Percentiles rank a stretch among this genome's conserved stretches.
These are phyloP conservation scores for Halocynthia aurantium DNA, from an alignment of 23 tunicate genomes.

Conservation along the genomic window DNA sequence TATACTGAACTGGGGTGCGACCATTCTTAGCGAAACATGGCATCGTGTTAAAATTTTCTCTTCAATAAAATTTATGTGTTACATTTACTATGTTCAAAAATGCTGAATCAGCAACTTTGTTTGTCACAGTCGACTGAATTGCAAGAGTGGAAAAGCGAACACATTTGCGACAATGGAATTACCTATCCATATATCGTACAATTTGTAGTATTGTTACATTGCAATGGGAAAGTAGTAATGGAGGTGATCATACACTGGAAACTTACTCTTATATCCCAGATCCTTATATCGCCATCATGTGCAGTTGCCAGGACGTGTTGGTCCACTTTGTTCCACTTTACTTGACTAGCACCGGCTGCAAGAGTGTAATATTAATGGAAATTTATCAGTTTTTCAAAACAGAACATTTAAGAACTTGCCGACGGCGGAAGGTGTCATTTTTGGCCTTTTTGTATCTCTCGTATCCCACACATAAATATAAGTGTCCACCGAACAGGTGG, in stretches of 20 bases:
- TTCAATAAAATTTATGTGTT: no score
- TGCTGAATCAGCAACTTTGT: no score
- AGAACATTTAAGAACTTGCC: conserved; percentile 29
- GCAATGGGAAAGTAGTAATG: conserved; percentile 8
- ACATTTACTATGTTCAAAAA: no score
- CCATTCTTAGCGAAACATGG: conserved; percentile 37
- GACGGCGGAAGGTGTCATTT: conserved; percentile 58
- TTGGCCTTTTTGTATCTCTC: conserved; percentile 65
- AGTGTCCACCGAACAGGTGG: conserved; percentile 81
- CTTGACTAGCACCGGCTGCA: conserved; percentile 79
- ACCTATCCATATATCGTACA: no score
- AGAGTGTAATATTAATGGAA: not conserved
- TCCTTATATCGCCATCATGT: conserved; percentile 86
- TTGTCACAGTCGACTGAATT: no score
- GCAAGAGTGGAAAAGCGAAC: no score
- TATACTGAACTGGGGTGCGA: conserved; percentile 51
- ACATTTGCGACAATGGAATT: no score
- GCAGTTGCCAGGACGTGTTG: conserved; percentile 48
- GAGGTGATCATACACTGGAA: not conserved
- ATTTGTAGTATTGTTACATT: not conserved
- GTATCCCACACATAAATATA: conserved; percentile 82
- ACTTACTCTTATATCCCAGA: conserved; percentile 81
- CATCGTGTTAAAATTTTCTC: not conserved
- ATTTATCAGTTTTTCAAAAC: not conserved
- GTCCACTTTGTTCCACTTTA: conserved; percentile 73